These are phyloP conservation scores for Oreochromis grahami DNA, from an alignment of 2,797 vertebrate genomes.

Conservation along the genomic window DNA sequence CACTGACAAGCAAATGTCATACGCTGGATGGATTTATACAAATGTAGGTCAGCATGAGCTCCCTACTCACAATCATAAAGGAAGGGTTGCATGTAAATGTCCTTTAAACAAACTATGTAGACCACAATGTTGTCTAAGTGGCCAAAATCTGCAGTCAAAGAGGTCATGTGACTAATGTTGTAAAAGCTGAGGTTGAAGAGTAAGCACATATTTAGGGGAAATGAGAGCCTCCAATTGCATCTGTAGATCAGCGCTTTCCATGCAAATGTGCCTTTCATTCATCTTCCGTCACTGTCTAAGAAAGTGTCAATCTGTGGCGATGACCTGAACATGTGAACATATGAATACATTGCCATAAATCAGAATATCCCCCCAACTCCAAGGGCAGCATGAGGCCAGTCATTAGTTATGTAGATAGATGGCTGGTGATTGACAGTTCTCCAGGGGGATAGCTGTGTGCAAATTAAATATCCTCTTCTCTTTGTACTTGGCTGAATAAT, in stretches of 20 bases:
- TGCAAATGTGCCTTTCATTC: conserved; percentile 18
- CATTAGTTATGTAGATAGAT: conserved; percentile 45
- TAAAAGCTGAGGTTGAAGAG: neutral
- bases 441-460: conserved; percentile 4
- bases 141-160: neutral
- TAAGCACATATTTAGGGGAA: neutral
- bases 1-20: conserved; percentile 36
- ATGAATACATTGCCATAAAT: conserved; percentile 53
- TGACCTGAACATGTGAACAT: conserved; percentile 34
- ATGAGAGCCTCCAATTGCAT: neutral
- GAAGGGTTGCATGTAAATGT: neutral
- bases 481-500: conserved; percentile 45
- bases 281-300: conserved; percentile 30
- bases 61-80: neutral
- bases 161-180: conserved; percentile 36
- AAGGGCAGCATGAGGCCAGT: conserved; percentile 43
- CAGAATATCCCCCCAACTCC: conserved; percentile 22
- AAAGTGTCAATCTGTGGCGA: conserved; percentile 32
- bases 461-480: conserved; percentile 41
- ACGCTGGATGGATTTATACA: conserved; percentile 9
- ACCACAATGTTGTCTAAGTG: conserved; percentile 8
- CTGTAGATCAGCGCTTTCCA: neutral
- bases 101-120: conserved; percentile 16
- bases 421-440: conserved; percentile 56
- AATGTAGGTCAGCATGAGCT: conserved; percentile 33